A percentile compares a stretch with the other conserved stretches of the same genome.
phyloP scores from a whole-genome alignment of 1,140 invertebrate species.

The Drosophila kurseongensis region DNA sequence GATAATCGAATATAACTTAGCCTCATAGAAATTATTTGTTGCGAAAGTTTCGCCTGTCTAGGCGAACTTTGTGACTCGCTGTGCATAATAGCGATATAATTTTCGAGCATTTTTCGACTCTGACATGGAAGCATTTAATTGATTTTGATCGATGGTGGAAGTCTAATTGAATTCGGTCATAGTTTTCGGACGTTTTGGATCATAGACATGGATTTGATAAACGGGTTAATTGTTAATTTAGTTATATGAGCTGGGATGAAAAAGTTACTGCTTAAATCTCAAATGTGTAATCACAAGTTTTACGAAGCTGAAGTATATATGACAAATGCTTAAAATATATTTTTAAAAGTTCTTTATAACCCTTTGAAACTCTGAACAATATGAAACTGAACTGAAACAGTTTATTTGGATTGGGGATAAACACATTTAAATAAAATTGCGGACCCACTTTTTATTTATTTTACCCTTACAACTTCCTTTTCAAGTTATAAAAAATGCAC shows the following conservation, averaged over 20 bases:
- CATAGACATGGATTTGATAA: constrained; percentile 1
- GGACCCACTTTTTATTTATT: too few species aligned
- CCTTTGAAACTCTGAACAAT: too few species aligned
- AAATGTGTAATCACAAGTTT: too few species aligned
- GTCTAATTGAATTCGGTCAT: constrained; percentile 28
- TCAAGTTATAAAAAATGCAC: neutral
- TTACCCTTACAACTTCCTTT: too few species aligned
- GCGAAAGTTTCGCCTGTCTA: constrained; percentile 30
- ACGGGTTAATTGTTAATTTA: neutral
- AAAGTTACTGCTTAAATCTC: neutral
- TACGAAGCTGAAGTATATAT: neutral
- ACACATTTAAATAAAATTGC: neutral
- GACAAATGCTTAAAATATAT: too few species aligned
- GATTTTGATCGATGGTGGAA: constrained; percentile 40
- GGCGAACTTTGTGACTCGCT: constrained; percentile 29
- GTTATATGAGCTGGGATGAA: neutral
- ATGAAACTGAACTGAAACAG: too few species aligned
- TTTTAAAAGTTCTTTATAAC: too few species aligned
- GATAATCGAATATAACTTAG: constrained; percentile 47
- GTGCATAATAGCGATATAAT: constrained; percentile 50
- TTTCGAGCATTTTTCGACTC: constrained; percentile 9
- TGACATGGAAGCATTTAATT: constrained; percentile 28
- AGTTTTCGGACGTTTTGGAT: neutral
- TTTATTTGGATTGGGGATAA: neutral
- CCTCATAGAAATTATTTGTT: constrained; percentile 43